These are phyloP conservation scores for Nebria brevicollis DNA, from an alignment of 2,888 invertebrate species.

Conservation along the genomic window DNA sequence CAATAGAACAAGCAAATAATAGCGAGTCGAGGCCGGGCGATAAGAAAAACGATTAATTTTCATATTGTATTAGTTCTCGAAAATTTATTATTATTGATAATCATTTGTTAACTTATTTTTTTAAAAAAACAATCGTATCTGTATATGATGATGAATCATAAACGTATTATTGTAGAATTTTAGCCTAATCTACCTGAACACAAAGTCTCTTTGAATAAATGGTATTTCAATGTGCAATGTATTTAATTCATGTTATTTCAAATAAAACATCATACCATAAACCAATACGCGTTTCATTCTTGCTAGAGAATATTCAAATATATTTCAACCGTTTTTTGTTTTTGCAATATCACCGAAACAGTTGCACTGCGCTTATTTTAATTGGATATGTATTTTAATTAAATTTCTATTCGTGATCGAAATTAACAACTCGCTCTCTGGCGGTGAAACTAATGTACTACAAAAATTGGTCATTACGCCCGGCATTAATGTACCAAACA, in stretches of 20 bases:
- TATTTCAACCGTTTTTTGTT: no score
- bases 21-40: constrained; percentile 2
- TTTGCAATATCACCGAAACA: no score
- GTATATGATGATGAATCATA: neutral
- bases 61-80: constrained; percentile 10
- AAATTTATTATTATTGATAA: constrained; percentile 15
- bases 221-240: constrained; percentile 34
- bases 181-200: neutral
- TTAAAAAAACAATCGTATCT: constrained; percentile 11
- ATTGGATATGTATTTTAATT: no score
- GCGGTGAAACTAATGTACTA: no score
- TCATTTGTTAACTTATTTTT: constrained; percentile 36
- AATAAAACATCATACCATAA: constrained; percentile 6
- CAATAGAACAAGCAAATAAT: constrained; percentile 25
- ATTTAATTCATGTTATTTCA: constrained; percentile 25
- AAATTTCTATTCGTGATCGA: no score
- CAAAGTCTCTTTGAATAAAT: constrained; percentile 32
- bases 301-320: no score
- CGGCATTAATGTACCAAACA: no score
- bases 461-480: no score
- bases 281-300: no score
- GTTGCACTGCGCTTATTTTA: no score
- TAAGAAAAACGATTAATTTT: constrained; percentile 44
- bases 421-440: no score
- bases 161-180: neutral